phyloP scores from a whole-genome alignment of 2,888 invertebrate genomes.

The Baronia brevicornis region DNA sequence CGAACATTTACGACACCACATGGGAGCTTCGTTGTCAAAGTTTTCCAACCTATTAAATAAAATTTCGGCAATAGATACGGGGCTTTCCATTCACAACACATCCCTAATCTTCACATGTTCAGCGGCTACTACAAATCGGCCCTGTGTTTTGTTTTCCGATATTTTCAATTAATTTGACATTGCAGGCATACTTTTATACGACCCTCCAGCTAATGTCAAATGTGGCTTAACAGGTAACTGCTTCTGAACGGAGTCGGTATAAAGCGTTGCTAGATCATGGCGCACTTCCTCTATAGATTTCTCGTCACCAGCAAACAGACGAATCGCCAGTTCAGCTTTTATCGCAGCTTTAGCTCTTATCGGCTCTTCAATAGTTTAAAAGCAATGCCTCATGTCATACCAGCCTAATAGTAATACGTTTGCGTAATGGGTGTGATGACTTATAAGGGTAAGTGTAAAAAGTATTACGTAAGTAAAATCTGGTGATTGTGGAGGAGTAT shows the following conservation, averaged over 20 bases:
- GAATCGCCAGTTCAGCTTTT: conserved; percentile 78
- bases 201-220: conserved; percentile 63
- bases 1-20: conserved; percentile 83
- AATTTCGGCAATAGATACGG: conserved; percentile 82
- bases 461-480: too few species aligned
- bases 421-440: too few species aligned
- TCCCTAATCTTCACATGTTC: conserved; percentile 80
- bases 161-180: conserved; percentile 78
- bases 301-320: conserved; percentile 68
- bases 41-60: conserved; percentile 78
- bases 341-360: conserved; percentile 79
- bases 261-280: conserved; percentile 51
- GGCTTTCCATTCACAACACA: conserved; percentile 80
- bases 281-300: conserved; percentile 48
- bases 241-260: conserved; percentile 31
- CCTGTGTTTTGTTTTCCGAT: conserved; percentile 76
- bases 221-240: conserved; percentile 31
- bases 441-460: too few species aligned
- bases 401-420: conserved; percentile 81
- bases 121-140: conserved; percentile 82
- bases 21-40: conserved; percentile 67
- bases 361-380: conserved; percentile 75
- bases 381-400: conserved; percentile 84
- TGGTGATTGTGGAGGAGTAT: too few species aligned
- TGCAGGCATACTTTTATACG: conserved; percentile 68